A percentile compares a stretch with the other conserved stretches of the same genome.
These are phyloP conservation scores for Bembecia ichneumoniformis DNA, from an alignment of 2,888 invertebrate species.

Conservation along the genomic window DNA sequence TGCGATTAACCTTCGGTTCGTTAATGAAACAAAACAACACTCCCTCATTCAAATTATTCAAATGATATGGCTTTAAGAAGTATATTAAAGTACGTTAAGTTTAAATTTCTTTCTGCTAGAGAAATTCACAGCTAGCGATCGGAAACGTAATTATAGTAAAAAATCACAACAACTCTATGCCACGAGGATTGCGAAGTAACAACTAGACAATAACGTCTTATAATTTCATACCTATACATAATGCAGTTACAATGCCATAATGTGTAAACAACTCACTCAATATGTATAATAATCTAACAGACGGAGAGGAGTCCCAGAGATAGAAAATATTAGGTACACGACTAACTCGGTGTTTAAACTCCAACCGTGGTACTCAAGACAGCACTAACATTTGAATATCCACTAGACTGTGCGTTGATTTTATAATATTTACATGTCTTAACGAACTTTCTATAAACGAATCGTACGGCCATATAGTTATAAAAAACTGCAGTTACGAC, in stretches of 20 bases:
- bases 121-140: constrained; percentile 43
- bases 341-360: constrained; percentile 48
- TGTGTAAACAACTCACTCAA: constrained; percentile 47
- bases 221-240: constrained; percentile 38
- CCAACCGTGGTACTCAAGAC: constrained; percentile 55
- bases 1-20: no score
- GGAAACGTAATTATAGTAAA: constrained; percentile 38
- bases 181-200: constrained; percentile 41
- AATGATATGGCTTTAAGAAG: not conserved
- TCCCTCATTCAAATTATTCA: not conserved
- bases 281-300: constrained; percentile 46
- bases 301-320: constrained; percentile 48
- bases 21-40: not conserved
- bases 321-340: constrained; percentile 51
- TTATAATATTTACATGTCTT: constrained; percentile 55
- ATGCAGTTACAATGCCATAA: constrained; percentile 24
- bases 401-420: constrained; percentile 69
- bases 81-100: not conserved
- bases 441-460: constrained; percentile 35
- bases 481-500: constrained; percentile 38
- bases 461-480: constrained; percentile 30
- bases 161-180: constrained; percentile 42
- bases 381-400: constrained; percentile 64
- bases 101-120: not conserved
- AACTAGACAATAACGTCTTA: constrained; percentile 41